A percentile compares a stretch with the other conserved stretches of the same genome.
These are phyloP conservation scores for Rhyacichthys aspro DNA, from an alignment of 2,797 vertebrate genomes.

Conservation along the genomic window DNA sequence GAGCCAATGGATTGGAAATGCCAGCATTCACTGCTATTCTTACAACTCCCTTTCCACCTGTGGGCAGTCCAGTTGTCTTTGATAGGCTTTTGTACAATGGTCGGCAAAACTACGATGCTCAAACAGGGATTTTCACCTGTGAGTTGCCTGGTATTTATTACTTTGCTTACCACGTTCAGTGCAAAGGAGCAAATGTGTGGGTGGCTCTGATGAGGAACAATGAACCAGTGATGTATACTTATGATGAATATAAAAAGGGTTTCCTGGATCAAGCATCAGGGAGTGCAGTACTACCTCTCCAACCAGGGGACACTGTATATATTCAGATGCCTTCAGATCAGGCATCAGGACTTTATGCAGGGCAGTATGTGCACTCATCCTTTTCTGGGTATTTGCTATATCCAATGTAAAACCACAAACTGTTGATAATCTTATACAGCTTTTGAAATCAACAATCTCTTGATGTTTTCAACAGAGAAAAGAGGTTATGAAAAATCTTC, in stretches of 20 bases:
- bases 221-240: conserved; percentile 97
- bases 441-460: conserved; percentile 26
- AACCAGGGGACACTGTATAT: conserved; percentile 91
- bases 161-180: conserved; percentile 96
- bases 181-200: conserved; percentile 98
- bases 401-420: conserved; percentile 86
- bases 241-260: conserved; percentile 97
- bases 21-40: conserved; percentile 93
- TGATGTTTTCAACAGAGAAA: conserved; percentile 25
- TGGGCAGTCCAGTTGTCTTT: conserved; percentile 90
- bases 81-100: conserved; percentile 97
- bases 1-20: conserved; percentile 87
- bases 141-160: conserved; percentile 97
- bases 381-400: conserved; percentile 99
- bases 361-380: conserved; percentile 95
- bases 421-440: conserved; percentile 37
- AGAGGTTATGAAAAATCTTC: conserved; percentile 23
- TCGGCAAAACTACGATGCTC: conserved; percentile 94
- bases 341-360: conserved; percentile 95
- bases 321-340: conserved; percentile 96
- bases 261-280: conserved; percentile 97
- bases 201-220: conserved; percentile 95
- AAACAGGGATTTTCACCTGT: conserved; percentile 96
- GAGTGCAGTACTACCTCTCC: conserved; percentile 92
- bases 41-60: conserved; percentile 91